A percentile compares a stretch with the other conserved stretches of the same genome.
Conservation (phyloP, 2,888 invertebrate genomes). For the Cataglyphis livida region DNA sequence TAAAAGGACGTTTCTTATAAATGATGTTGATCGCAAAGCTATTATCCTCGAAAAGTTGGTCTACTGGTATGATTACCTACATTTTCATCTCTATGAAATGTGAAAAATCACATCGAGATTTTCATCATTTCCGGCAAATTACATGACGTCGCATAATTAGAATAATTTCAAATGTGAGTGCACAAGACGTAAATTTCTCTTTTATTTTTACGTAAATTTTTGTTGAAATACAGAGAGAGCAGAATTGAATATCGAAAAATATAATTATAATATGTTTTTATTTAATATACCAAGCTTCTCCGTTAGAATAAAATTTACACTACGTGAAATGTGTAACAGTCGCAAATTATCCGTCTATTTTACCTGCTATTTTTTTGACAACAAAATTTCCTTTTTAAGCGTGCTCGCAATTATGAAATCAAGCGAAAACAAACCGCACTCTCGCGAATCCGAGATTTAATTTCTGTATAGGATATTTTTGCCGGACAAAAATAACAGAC, state of each 20-base stretch:
- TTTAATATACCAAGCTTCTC: background rate
- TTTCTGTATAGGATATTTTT: slow-evolving; percentile 12
- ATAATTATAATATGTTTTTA: background rate
- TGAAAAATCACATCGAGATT: background rate
- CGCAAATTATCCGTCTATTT: background rate
- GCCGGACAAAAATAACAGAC: slow-evolving; percentile 31
- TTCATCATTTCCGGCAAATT: slow-evolving; percentile 22
- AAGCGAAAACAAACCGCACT: slow-evolving; percentile 27
- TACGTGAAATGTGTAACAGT: background rate
- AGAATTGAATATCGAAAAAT: background rate
- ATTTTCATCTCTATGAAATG: slow-evolving; percentile 28
- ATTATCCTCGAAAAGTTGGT: slow-evolving; percentile 10
- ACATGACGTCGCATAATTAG: background rate
- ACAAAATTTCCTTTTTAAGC: background rate
- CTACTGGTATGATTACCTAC: background rate
- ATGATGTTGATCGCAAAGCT: slow-evolving; percentile 2
- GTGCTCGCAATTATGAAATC: slow-evolving; percentile 21
- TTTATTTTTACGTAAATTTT: background rate
- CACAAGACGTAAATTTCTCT: slow-evolving; percentile 5
- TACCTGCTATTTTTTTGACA: background rate
- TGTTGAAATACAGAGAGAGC: background rate
- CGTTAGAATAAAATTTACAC: background rate
- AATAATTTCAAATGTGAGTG: background rate
- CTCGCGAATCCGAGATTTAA: slow-evolving; percentile 6
- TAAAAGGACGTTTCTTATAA: slow-evolving; percentile 3